Base-by-base conservation (phyloP, 1,140 invertebrate genomes). In the Limonius californicus region DNA sequence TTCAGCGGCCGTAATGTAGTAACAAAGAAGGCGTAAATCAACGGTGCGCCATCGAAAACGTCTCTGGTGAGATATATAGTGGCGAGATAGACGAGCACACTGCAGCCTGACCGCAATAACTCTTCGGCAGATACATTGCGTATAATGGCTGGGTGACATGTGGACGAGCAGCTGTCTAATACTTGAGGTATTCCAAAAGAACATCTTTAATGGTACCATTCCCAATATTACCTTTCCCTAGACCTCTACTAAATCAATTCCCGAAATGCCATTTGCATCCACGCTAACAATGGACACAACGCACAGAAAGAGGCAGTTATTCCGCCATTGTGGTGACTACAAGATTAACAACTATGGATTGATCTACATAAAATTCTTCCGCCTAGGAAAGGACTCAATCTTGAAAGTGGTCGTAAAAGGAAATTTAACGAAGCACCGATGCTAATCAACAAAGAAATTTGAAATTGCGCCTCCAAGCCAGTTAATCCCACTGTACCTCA, bases 11-110 rank as follows among this genome's bases (percentile, higher is more conserved):
- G 30, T 18, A 20, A 35, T 60, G 63, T 50, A 56, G 62, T 65
- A 65, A 65, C 59, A 65, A 65, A 61, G 63, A 65, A 65, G 54
- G 63, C 63, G 63, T 65, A 65, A 65, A 65, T 65, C 63, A 65
- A 65, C 54, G 57, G 62, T 60, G 53, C 47, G 59, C 39, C 59
- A 57, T 50, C 63, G 59, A 65, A 61, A 65, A 61, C 59, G 59
- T 61, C 59, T 61, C 59, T 43, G 53, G 47, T 55, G 59, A 65
- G 63, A 65, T 65, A 65, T 65, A 65, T 65, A 30, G 63, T 65
- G 54, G 59, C 39, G 59, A 65, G 63, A 65, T 65, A 61, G 63
- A 65, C 54, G 63, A 23, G 55, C 42, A 55, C 59, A 57, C 23
- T 32, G 54, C 58, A 55, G 54, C 35, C 54, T 56, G 56, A 65